Percentiles rank a stretch among this genome's conserved stretches.
Conservation (phyloP, 2,113 vertebrate genomes). For the Mixornis gularis region DNA sequence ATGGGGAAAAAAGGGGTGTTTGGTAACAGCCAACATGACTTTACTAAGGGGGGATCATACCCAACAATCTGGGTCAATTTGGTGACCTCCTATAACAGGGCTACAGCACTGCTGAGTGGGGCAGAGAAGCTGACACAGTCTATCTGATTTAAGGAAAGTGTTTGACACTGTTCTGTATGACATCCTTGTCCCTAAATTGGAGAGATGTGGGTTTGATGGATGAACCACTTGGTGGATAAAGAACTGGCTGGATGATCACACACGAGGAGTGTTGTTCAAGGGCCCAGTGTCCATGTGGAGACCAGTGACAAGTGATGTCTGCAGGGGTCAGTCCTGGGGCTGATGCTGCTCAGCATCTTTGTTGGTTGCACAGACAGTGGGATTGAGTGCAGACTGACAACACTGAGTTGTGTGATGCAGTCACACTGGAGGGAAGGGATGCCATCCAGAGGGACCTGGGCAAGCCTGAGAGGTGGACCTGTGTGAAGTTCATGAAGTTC, state of each 20-base stretch:
- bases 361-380: not conserved
- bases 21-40: not conserved
- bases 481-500: not conserved
- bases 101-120: not conserved
- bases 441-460: not conserved
- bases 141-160: not conserved
- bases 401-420: not conserved
- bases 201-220: not conserved
- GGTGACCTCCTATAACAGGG: not conserved
- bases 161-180: not conserved
- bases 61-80: not conserved
- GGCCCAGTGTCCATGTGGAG: not conserved
- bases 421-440: not conserved
- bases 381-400: rapidly evolving
- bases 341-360: not conserved
- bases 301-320: not conserved
- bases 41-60: not conserved
- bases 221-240: not conserved
- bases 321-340: too few relatives aligned
- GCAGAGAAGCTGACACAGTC: not conserved
- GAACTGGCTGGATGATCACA: not conserved
- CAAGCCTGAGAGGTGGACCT: not conserved
- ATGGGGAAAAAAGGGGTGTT: not conserved
- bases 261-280: not conserved
- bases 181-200: not conserved